Percentiles rank a stretch among this genome's conserved stretches.
These are phyloP conservation scores for Suricata suricatta DNA, from an alignment of 2,113 vertebrate genomes.

Conservation along the genomic window DNA sequence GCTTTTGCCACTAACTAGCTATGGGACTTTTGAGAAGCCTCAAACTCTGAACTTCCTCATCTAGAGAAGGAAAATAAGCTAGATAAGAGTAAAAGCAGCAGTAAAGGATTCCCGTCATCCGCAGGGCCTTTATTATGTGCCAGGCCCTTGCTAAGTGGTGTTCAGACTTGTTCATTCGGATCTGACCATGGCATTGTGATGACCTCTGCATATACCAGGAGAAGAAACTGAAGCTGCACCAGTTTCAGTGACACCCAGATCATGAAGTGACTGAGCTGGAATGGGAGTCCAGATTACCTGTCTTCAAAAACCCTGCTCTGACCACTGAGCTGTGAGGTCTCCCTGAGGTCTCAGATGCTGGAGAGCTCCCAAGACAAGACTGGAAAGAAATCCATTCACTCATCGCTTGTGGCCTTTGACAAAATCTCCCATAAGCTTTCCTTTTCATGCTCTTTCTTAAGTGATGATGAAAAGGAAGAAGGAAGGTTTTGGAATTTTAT, in stretches of 20 bases:
- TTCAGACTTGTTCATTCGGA: background rate
- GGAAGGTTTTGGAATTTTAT: background rate
- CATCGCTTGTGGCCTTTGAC: background rate
- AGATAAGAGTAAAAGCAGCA: background rate
- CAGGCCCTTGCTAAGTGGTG: background rate
- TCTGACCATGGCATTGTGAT: background rate
- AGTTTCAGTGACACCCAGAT: background rate
- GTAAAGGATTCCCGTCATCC: background rate
- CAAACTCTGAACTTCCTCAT: background rate
- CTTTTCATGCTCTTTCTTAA: background rate
- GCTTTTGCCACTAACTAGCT: background rate
- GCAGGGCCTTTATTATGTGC: background rate
- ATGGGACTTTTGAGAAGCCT: background rate
- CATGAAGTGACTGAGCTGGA: background rate
- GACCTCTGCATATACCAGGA: background rate
- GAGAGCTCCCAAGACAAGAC: background rate
- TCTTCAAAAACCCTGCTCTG: background rate
- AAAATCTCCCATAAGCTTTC: background rate
- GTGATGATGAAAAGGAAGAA: background rate
- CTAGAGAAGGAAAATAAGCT: background rate
- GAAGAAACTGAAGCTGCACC: background rate
- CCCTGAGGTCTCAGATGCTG: background rate
- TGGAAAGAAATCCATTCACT: background rate
- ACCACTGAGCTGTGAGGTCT: background rate
- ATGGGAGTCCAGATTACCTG: background rate